Evolutionary conservation across 2,797 vertebrate species (phyloP), one percentile per base, ranked within the genome.

Genomic region (Gallinago stenura): DNA sequence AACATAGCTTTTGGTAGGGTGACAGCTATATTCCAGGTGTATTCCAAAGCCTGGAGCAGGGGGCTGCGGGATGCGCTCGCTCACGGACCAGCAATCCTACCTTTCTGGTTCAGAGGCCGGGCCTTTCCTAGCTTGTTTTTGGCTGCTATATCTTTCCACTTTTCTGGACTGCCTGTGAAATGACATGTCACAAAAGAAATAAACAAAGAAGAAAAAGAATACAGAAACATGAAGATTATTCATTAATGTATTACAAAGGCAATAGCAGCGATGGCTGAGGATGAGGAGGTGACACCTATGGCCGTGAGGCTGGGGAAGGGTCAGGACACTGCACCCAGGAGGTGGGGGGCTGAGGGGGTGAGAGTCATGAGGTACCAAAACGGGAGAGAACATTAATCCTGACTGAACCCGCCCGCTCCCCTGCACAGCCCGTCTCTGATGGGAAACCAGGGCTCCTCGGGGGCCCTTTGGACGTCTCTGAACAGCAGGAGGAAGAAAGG

Each of bases 111-210:
- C 99, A 97, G 98, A 71, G 95, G 97, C 71, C 37, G 97, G 98
- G 97, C 96, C 97, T 98, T 99, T 99, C 98, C 98, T 99, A 98
- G 98, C 97, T 96, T 98, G 98, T 97, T 98, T 99, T 95, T 98
- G 98, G 98, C 98, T 99, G 98, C 98, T 98, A 97, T 98, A 98
- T 98, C 98, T 99, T 97, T 99, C 98, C 98, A 98, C 97, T 98
- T 98, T 99, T 98, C 98, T 98, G 97, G 98, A 98, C 97, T 99
- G 98, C 98, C 99, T 99, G 98, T 93, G 97, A 97, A 85, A 98
- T 98, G 98, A 98, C 97, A 98, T 97, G 97, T 96, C 98, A 97
- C 97, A 96, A 98, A 97, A 97, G 60, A 89, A 95, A 96, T 94
- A 87, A 97, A 97, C 90, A 95, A 94, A 97, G 97, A 96, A 98